Percentiles rank a stretch among this genome's conserved stretches.
These are phyloP conservation scores for Bhutanitis thaidina DNA, from an alignment of 2,888 invertebrate species.

Conservation along the genomic window DNA sequence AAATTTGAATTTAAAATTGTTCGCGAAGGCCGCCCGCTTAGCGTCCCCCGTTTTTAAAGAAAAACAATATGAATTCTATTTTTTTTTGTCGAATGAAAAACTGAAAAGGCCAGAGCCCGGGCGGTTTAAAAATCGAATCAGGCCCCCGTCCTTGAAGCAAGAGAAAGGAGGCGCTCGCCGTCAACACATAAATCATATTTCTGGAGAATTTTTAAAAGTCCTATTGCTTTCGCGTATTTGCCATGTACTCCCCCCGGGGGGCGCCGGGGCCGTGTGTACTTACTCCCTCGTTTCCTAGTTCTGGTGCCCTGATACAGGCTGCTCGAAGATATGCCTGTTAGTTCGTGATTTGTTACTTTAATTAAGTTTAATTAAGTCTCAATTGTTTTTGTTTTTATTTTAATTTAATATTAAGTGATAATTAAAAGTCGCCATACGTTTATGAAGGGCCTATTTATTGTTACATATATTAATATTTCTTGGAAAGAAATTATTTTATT, in stretches of 20 bases:
- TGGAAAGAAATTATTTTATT: no score
- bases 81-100: conserved; percentile 22
- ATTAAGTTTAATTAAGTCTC: neutral
- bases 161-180: conserved; percentile 68
- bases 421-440: no score
- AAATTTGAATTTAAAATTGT: conserved; percentile 13
- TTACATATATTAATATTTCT: no score
- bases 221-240: conserved; percentile 81
- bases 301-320: conserved; percentile 52
- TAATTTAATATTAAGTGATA: no score
- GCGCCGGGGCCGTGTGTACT: conserved; percentile 70
- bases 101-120: conserved; percentile 37
- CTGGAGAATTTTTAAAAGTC: conserved; percentile 81
- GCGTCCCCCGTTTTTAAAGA: conserved; percentile 9
- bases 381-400: no score
- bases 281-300: conserved; percentile 79
- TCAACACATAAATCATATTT: conserved; percentile 81
- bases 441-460: no score
- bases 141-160: conserved; percentile 70
- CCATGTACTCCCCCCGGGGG: conserved; percentile 71
- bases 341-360: conserved; percentile 28
- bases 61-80: conserved; percentile 33
- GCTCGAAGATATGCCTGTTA: conserved; percentile 28
- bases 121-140: conserved; percentile 79
- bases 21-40: neutral